Percentiles rank a stretch among this genome's conserved stretches.
These are phyloP conservation scores for Patagioenas fasciata DNA, from an alignment of 2,113 vertebrate genomes.

Conservation along the genomic window DNA sequence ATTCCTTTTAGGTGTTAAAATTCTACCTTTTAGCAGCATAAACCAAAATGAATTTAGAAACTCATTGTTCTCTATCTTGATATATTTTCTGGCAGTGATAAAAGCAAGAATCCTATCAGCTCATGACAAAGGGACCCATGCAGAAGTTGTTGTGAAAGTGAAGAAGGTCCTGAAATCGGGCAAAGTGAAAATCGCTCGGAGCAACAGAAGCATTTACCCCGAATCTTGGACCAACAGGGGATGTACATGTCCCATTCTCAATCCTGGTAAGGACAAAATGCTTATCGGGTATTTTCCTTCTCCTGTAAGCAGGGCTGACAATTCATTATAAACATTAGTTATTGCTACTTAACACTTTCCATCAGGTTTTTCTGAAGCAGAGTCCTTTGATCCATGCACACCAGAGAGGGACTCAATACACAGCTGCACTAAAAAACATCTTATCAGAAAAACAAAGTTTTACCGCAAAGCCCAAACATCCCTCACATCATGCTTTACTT, in stretches of 20 bases:
- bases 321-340: neutral
- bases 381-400: neutral
- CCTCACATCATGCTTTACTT: neutral
- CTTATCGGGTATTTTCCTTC: neutral
- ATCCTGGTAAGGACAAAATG: conserved; percentile 79
- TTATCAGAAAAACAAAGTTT: neutral
- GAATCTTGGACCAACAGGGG: conserved; percentile 89
- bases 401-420: neutral
- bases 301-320: neutral
- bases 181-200: conserved; percentile 73
- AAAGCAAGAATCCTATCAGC: conserved; percentile 88
- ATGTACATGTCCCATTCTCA: conserved; percentile 89
- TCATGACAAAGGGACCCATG: conserved; percentile 90
- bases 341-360: neutral
- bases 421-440: neutral
- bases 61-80: neutral
- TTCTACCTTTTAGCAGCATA: neutral
- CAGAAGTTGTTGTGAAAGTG: conserved; percentile 87
- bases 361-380: neutral
- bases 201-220: conserved; percentile 83
- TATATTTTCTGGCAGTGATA: conserved; percentile 76
- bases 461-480: neutral
- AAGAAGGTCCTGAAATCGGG: conserved; percentile 84
- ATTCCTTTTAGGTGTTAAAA: neutral
- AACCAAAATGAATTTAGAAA: neutral